Evolutionary conservation across 2,113 vertebrate species (phyloP).

Genomic region (Eulemur macaco): DNA sequence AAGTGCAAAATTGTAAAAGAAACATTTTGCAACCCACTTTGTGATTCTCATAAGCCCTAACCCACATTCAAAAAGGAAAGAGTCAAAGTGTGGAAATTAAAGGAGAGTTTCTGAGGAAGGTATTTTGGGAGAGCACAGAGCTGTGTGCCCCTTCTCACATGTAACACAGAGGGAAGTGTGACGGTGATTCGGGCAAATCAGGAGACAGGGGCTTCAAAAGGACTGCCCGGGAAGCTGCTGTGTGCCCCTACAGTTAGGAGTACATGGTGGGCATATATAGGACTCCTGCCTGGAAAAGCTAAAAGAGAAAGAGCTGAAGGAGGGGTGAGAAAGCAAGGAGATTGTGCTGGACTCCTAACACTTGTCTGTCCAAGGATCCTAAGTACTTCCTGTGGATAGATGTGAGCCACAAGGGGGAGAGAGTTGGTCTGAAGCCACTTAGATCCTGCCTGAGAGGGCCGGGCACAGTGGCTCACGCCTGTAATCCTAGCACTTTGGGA

Average conservation of each 20-base stretch:
- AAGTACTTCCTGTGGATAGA: not conserved
- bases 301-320: not conserved
- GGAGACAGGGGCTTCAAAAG: not conserved
- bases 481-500: too few relatives aligned
- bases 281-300: not conserved
- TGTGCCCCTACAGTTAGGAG: not conserved
- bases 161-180: not conserved
- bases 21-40: not conserved
- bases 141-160: not conserved
- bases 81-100: not conserved
- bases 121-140: not conserved
- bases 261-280: not conserved
- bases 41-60: constrained; percentile 4
- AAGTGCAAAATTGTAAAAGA: not conserved
- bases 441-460: not conserved
- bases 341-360: not conserved
- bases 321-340: not conserved
- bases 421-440: not conserved
- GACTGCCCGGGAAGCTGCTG: not conserved
- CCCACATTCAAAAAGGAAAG: constrained; percentile 19
- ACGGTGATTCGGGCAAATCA: not conserved
- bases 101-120: not conserved
- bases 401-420: not conserved
- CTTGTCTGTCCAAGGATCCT: not conserved
- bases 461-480: too few relatives aligned